Conservation (phyloP, 2,888 invertebrate species). For the Synergus laeviventris region DNA sequence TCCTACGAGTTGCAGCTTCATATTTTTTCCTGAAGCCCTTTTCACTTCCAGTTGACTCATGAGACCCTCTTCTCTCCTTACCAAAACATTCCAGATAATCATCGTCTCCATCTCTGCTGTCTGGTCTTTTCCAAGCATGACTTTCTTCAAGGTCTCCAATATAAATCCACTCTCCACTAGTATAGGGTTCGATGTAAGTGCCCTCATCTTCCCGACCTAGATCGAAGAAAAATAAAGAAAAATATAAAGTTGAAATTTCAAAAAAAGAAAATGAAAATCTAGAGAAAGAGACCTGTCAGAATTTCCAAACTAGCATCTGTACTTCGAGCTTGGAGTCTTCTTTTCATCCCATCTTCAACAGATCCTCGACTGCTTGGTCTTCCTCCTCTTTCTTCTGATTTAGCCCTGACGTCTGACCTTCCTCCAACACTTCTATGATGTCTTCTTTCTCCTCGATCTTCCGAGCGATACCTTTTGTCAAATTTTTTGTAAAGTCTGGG, state of each 20-base stretch:
- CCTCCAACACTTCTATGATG: conserved; percentile 80
- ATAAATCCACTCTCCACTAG: conserved; percentile 85
- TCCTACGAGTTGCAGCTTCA: conserved; percentile 90
- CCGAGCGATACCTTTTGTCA: conserved; percentile 87
- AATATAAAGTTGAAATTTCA: not conserved
- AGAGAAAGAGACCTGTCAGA: conserved; percentile 66
- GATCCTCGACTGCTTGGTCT: conserved; percentile 66
- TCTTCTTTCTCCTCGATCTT: conserved; percentile 83
- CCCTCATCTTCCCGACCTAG: conserved; percentile 81
- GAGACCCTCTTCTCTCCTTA: conserved; percentile 77
- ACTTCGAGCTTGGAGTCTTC: conserved; percentile 78
- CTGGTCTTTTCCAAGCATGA: conserved; percentile 80
- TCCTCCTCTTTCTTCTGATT: conserved; percentile 75
- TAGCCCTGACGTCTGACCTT: conserved; percentile 87
- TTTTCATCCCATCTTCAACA: conserved; percentile 66
- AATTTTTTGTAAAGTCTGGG: conserved; percentile 84
- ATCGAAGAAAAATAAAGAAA: not conserved
- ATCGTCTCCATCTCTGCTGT: conserved; percentile 73
- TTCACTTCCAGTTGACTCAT: conserved; percentile 87
- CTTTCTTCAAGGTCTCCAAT: conserved; percentile 85
- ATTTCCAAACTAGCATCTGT: conserved; percentile 82
- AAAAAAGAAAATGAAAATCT: not conserved
- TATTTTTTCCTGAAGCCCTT: conserved; percentile 90
- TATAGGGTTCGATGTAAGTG: conserved; percentile 86
- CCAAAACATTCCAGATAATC: conserved; percentile 64